Evolutionary conservation across 2,888 invertebrate species (phyloP).

Genomic region (Leptopilina drosophilae): DNA sequence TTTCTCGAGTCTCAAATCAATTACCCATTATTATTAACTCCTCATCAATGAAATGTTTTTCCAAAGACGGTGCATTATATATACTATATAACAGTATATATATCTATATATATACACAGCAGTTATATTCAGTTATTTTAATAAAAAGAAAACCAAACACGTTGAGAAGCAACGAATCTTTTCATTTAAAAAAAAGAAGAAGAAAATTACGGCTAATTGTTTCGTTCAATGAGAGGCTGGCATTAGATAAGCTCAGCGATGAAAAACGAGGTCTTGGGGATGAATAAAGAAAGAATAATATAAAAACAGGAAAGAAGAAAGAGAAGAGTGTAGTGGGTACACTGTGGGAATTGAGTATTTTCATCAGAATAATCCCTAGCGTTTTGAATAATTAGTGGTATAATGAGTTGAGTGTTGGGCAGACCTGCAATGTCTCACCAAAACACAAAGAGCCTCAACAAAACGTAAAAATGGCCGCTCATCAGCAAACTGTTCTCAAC

Average conservation of each 20-base stretch:
- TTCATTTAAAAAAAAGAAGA: constrained; percentile 50
- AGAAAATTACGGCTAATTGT: constrained; percentile 57
- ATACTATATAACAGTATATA: no score
- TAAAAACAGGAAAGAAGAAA: constrained; percentile 46
- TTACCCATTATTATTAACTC: constrained; percentile 22
- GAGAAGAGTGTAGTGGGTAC: constrained; percentile 45
- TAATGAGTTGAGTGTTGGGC: constrained; percentile 76
- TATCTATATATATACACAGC: not conserved
- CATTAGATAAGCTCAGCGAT: constrained; percentile 22
- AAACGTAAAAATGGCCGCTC: constrained; percentile 72
- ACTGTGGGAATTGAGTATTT: constrained; percentile 69
- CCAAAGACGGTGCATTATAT: not conserved
- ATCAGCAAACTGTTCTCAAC: constrained; percentile 72
- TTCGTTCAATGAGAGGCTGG: constrained; percentile 46
- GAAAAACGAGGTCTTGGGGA: constrained; percentile 36
- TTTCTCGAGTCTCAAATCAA: constrained; percentile 22
- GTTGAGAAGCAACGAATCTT: constrained; percentile 11
- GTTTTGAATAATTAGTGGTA: constrained; percentile 77
- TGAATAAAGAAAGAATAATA: constrained; percentile 23
- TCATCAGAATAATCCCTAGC: constrained; percentile 67
- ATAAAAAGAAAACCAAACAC: constrained; percentile 6
- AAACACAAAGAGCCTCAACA: constrained; percentile 69
- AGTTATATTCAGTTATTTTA: not conserved
- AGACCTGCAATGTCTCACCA: constrained; percentile 75
- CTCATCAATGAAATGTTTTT: constrained; percentile 4